These are phyloP conservation scores for Norana najaformis DNA, from an alignment of 2,888 invertebrate species.

Conservation along the genomic window DNA sequence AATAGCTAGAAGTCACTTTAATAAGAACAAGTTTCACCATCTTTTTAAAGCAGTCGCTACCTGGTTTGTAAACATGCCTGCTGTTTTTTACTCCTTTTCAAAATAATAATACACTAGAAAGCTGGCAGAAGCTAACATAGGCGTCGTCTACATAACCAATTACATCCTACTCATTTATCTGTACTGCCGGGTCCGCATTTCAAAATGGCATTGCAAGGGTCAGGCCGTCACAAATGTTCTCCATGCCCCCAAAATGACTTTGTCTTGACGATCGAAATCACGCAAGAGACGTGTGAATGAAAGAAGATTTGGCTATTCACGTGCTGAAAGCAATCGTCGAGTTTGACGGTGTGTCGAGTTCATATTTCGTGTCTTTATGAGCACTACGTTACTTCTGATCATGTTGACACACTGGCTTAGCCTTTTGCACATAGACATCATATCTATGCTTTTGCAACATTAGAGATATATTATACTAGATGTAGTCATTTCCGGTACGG, in stretches of 20 bases:
- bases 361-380: too few species aligned
- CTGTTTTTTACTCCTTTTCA: neutral
- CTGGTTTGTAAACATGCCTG: neutral
- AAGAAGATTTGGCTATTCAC: neutral
- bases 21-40: neutral
- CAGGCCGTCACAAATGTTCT: neutral
- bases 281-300: neutral
- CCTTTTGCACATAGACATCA: too few species aligned
- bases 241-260: neutral
- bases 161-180: neutral
- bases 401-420: too few species aligned
- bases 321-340: neutral
- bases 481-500: neutral
- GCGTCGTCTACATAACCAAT: neutral
- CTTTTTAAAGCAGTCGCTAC: neutral
- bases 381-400: too few species aligned
- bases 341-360: neutral
- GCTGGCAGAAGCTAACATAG: neutral
- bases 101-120: neutral
- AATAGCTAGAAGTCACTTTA: neutral
- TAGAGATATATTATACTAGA: neutral
- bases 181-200: neutral
- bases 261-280: neutral
- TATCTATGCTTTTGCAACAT: neutral
- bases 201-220: neutral